Base-by-base conservation (phyloP, 2,113 vertebrate genomes). In the Malurus elegans region DNA sequence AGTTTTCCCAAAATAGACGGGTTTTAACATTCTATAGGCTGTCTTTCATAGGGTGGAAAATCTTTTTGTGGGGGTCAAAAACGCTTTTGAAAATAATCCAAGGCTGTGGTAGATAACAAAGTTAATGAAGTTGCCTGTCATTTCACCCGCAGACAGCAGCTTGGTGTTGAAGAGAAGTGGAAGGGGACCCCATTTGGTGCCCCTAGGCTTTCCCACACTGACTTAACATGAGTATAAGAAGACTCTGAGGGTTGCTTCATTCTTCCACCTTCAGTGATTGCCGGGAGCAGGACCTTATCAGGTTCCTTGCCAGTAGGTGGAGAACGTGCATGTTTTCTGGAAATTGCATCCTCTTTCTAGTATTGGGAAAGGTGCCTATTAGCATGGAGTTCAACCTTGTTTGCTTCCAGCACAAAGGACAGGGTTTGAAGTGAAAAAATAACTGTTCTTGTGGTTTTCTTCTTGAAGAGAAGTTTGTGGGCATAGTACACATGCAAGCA, bases 131-230 rank as follows among this genome's bases (percentile, higher is more conserved):
- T 61, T 80, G 36, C 10, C 11, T 10, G 19, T 54, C 65, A n/a
- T 51, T 45, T 67, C 71, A 1, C 0, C 21, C 23, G 0, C n/a
- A 28, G 57, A 57, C 15, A 64, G 44, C 47, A 44, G 54, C 58
- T 42, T 18, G 28, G 21, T 53, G 10, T 54, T 79, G n/a, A 25
- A 54, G 64, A 90, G 34, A 1, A 3, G 16, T 62, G n/a, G 28
- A 70, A 71, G 34, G 34, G 26, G 23, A 89, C 18, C 31, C 14
- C 10, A 5, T 79, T 72, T 48, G 67, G 26, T 14, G 3, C 24
- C 20, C 13, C 6, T 12, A 2, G 29, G 20, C 44, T 89, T 78
- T 47, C 31, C n/a, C 13, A 8, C 1, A 0, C 20, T 53, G 53
- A 4, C 8, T 56, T 67, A 64, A n/a, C 17, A 21, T 40, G 31